Percentiles rank a stretch among this genome's conserved stretches.
Conservation (phyloP, 2,888 invertebrate genomes). For the Stenoptilia bipunctidactyla region DNA sequence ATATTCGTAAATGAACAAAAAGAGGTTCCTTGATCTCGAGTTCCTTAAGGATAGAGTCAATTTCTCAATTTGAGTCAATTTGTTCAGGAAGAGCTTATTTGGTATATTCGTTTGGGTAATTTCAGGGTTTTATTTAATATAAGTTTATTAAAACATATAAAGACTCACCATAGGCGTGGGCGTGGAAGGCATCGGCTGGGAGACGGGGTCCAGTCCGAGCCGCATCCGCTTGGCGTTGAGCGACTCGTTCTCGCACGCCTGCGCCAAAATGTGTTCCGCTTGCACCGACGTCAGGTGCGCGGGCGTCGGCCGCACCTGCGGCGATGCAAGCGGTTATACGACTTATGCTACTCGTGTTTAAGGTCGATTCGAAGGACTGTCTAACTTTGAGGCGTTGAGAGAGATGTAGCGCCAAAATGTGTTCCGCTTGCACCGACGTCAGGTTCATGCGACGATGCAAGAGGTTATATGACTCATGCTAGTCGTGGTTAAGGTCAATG, state of each 20-base stretch:
- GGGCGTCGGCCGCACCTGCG: constrained; percentile 91
- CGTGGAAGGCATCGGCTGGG: constrained; percentile 87
- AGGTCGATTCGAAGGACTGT: too few relatives aligned
- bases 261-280: constrained; percentile 95
- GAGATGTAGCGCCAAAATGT: constrained; percentile 96
- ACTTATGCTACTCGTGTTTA: too few relatives aligned
- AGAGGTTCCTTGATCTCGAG: too few relatives aligned
- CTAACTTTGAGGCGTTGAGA: constrained; percentile 95
- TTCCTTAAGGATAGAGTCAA: too few relatives aligned
- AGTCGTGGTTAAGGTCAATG: too few relatives aligned
- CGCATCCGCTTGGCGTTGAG: constrained; percentile 98
- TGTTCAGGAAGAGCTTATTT: too few relatives aligned
- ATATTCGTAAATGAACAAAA: too few relatives aligned
- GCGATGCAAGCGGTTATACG: constrained; percentile 8
- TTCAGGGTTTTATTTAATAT: too few relatives aligned
- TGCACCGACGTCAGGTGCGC: constrained; percentile 97
- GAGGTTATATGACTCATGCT: constrained; percentile 5
- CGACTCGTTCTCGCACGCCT: constrained; percentile 97
- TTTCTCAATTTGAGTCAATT: too few relatives aligned
- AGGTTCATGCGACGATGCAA: constrained; percentile 77
- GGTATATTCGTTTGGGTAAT: too few relatives aligned
- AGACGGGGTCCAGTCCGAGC: constrained; percentile 93
- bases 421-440: constrained; percentile 96
- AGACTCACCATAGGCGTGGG: constrained; percentile 72
- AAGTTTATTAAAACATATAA: too few relatives aligned